phyloP scores from a whole-genome alignment of 1,140 invertebrate genomes.

The Drosophila mauritiana region DNA sequence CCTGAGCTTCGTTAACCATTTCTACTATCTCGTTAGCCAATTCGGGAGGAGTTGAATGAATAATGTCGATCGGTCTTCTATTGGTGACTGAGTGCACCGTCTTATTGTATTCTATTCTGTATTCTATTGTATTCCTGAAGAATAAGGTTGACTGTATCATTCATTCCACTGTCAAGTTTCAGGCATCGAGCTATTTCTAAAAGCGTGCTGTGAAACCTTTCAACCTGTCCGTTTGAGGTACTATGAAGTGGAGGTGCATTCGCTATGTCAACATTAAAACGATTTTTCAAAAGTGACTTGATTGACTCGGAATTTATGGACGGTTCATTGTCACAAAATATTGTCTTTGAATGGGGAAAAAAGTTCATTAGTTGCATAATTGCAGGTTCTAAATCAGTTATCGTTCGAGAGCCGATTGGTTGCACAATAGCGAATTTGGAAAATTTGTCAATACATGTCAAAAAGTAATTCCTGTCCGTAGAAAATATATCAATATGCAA shows the following conservation, averaged over 20 bases:
- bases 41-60: too few relatives aligned
- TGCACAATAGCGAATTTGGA: not conserved
- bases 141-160: too few relatives aligned
- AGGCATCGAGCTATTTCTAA: conserved; percentile 11
- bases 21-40: too few relatives aligned
- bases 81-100: too few relatives aligned
- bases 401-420: not conserved
- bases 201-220: conserved; percentile 9
- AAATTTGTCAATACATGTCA: not conserved
- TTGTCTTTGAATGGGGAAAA: not conserved
- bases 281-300: not conserved
- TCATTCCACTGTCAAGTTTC: too few relatives aligned
- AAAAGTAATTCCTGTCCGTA: not conserved
- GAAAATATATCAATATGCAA: not conserved
- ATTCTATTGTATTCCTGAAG: too few relatives aligned
- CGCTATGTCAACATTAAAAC: conserved; percentile 2
- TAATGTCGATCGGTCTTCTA: too few relatives aligned
- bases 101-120: too few relatives aligned
- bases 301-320: conserved; percentile 9
- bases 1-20: too few relatives aligned
- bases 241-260: conserved; percentile 10
- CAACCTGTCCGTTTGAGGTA: conserved; percentile 5
- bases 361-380: too few relatives aligned
- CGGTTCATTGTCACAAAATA: conserved; percentile 4
- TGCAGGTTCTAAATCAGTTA: not conserved